These are phyloP conservation scores for Saccopteryx leptura DNA, from an alignment of 2,113 vertebrate species.

Conservation along the genomic window DNA sequence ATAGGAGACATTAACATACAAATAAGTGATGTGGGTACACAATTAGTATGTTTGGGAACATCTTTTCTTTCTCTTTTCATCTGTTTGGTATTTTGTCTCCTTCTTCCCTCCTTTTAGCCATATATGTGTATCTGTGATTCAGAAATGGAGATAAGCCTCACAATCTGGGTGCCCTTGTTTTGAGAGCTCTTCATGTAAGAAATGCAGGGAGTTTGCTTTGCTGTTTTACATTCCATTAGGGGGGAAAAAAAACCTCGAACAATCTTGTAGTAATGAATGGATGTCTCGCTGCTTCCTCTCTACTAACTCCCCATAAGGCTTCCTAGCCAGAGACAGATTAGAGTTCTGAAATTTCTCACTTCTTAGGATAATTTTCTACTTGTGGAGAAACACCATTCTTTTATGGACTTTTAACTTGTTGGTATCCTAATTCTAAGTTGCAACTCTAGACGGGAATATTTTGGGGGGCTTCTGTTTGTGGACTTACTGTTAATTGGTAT, in stretches of 20 bases:
- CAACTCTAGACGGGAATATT: constrained; percentile 1
- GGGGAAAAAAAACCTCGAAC: background rate
- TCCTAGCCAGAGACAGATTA: background rate
- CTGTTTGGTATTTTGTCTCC: constrained; percentile 61
- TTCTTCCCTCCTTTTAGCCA: constrained; percentile 50
- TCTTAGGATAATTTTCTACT: constrained; percentile 20
- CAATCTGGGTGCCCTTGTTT: background rate
- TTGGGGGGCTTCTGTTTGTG: background rate
- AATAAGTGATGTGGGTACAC: background rate
- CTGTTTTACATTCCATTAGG: background rate
- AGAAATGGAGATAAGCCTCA: background rate
- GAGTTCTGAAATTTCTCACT: background rate
- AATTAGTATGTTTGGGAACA: constrained; percentile 26
- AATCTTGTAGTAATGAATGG: background rate
- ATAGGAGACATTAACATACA: constrained; percentile 37
- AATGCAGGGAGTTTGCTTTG: background rate
- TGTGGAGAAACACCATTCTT: background rate
- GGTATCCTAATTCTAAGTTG: background rate
- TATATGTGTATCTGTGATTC: constrained; percentile 49
- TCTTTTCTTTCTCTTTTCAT: constrained; percentile 59
- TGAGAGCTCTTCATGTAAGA: constrained; percentile 20
- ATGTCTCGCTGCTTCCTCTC: background rate
- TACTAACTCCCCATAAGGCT: background rate
- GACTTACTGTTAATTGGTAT: constrained; percentile 15
- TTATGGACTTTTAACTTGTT: background rate